A percentile compares a stretch with the other conserved stretches of the same genome.
These are phyloP conservation scores for Isurus oxyrinchus DNA, from an alignment of 2,113 vertebrate species.

Conservation along the genomic window DNA sequence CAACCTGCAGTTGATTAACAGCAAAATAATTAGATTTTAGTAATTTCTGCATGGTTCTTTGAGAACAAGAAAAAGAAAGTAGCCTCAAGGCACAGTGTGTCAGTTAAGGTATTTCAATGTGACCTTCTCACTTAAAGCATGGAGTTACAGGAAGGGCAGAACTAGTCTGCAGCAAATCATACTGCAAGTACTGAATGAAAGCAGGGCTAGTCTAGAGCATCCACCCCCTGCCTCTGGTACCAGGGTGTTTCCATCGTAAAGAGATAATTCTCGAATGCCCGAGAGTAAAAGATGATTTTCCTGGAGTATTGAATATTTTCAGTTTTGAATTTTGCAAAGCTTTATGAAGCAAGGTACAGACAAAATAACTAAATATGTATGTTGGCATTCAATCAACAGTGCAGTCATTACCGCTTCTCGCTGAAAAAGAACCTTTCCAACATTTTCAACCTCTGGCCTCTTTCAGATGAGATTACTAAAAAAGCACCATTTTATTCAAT, in stretches of 20 bases:
- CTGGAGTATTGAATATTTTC: neutral
- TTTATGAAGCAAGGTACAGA: neutral
- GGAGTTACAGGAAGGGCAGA: slow-evolving; percentile 55
- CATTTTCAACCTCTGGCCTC: slow-evolving; percentile 32
- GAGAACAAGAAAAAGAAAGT: slow-evolving; percentile 66
- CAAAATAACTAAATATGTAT: neutral
- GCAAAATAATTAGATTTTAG: slow-evolving; percentile 86
- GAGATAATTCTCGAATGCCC: neutral
- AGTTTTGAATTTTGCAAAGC: neutral
- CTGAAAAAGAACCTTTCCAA: slow-evolving; percentile 15
- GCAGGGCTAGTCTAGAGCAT: slow-evolving; percentile 9
- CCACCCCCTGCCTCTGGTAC: slow-evolving; percentile 15
- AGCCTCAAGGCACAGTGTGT: slow-evolving; percentile 59
- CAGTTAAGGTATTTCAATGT: slow-evolving; percentile 48
- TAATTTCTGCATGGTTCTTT: slow-evolving; percentile 57
- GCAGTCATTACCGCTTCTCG: neutral
- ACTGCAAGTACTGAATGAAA: slow-evolving; percentile 31
- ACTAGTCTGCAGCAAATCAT: slow-evolving; percentile 53
- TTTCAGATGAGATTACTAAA: slow-evolving; percentile 36
- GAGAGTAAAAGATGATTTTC: slow-evolving; percentile 8
- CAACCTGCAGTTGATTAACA: slow-evolving; percentile 87
- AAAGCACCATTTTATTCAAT: slow-evolving; percentile 31
- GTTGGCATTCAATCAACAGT: neutral
- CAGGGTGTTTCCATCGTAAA: slow-evolving; percentile 21
- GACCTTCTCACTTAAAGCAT: slow-evolving; percentile 62